Conservation (phyloP, 2,113 vertebrate species). For the Dasyprocta punctata region DNA sequence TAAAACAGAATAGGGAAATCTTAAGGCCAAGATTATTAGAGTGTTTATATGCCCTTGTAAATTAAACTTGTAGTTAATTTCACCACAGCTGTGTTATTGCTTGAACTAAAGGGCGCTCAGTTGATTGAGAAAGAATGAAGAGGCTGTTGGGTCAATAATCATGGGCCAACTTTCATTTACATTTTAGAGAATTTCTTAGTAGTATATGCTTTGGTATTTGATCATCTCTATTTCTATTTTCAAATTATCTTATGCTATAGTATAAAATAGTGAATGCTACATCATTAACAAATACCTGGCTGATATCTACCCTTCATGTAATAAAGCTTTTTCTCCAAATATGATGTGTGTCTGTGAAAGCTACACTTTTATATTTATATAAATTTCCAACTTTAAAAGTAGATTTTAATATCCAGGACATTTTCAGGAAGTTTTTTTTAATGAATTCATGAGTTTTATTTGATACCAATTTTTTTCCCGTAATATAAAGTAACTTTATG, state of each 20-base stretch:
- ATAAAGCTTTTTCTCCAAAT: background rate
- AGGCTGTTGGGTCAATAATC: background rate
- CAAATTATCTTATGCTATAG: background rate
- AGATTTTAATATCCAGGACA: slow-evolving; percentile 46
- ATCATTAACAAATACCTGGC: background rate
- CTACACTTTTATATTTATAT: background rate
- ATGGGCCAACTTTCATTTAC: background rate
- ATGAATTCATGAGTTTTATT: background rate
- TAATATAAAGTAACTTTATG: background rate
- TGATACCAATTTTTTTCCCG: background rate
- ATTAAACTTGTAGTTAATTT: slow-evolving; percentile 11
- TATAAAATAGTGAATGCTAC: background rate
- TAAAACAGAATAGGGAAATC: slow-evolving; percentile 27
- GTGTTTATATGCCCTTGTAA: background rate
- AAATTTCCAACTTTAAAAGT: slow-evolving; percentile 39
- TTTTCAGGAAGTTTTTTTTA: background rate
- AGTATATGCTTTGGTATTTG: background rate
- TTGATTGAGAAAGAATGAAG: background rate
- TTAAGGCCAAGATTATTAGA: background rate
- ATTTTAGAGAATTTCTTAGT: background rate
- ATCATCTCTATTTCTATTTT: background rate
- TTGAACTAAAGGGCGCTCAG: background rate
- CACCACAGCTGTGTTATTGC: background rate
- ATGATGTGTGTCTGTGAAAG: background rate
- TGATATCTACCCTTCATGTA: background rate